Percentiles rank a stretch among this genome's conserved stretches.
Evolutionary conservation across 2,888 invertebrate genomes (phyloP).

Genomic region (Hyposoter dolosus): DNA sequence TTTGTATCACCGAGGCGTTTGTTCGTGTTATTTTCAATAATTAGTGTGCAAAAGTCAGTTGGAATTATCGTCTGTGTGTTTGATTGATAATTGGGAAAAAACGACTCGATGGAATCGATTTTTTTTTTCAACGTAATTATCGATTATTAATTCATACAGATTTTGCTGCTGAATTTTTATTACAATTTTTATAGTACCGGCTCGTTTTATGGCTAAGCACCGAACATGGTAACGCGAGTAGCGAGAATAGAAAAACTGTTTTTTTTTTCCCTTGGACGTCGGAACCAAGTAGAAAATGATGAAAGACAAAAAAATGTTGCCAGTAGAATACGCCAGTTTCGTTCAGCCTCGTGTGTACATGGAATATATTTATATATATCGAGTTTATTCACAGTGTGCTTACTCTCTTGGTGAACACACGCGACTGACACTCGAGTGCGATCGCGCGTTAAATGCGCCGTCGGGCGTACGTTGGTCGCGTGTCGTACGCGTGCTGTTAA

Average conservation of each 20-base stretch:
- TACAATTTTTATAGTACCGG: neutral
- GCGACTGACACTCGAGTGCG: slow-evolving; percentile 81
- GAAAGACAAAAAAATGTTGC: slow-evolving; percentile 16
- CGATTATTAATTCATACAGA: neutral
- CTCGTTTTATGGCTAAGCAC: neutral
- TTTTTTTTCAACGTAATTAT: no score
- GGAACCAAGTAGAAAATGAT: neutral
- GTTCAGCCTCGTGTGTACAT: slow-evolving; percentile 10
- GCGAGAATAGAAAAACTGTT: neutral
- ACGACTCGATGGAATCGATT: neutral
- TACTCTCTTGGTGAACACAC: slow-evolving; percentile 75
- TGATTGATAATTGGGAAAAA: neutral
- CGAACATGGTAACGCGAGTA: neutral
- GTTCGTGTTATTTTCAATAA: neutral
- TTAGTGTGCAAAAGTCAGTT: neutral
- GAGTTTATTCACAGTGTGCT: slow-evolving; percentile 47
- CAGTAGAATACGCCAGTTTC: slow-evolving; percentile 22
- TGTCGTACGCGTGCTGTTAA: slow-evolving; percentile 74
- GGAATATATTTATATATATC: slow-evolving; percentile 11
- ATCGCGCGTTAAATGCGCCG: slow-evolving; percentile 84
- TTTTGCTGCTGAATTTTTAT: neutral
- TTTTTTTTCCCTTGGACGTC: neutral
- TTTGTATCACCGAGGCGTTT: no score
- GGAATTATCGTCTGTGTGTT: neutral
- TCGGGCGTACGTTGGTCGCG: slow-evolving; percentile 76